Evolutionary conservation across 2,888 invertebrate species (phyloP), one percentile per base, ranked within the genome.

Genomic region (Netelia melanura): DNA sequence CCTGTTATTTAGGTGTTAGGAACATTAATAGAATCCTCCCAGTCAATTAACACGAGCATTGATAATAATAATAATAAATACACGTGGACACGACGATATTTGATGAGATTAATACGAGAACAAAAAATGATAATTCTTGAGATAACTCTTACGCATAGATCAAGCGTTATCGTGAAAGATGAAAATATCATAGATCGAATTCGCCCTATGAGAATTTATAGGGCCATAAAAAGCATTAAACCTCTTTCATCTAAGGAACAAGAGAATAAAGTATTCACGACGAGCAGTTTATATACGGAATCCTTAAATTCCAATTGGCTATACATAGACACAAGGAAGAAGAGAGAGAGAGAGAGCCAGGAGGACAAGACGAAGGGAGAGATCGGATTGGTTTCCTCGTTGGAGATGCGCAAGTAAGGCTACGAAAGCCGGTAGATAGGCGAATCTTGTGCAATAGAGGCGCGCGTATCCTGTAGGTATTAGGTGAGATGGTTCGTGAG

Each of bases 291-390:
- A 30, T 38, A 38, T 48, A 52, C 25, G 30, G 48, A 71, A 64
- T 79, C 62, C 62, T 79, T 64, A 70, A 81, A 72, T 74, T 62
- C 25, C 81, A 74, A 70, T 81, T 65, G 38, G 38, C 38, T 38
- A 6, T 38, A 38, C 38, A 38, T 38, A 38, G 38, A 38, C 38
- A 38, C 38, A 72, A 62, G 56, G 30, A 30, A 3, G 30, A 3
- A 30, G 56, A 52, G 52, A 58, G n/a, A 10, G 17, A 2, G 30
- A 25, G 43, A 17, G 23, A 6, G 21, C 8, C 11, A 67, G 38
- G 6, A 6, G 38, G 38, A 38, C 38, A 6, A 38, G 38, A 38
- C 6, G 38, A 6, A 6, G 38, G 38, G 38, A 6, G 38, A 38
- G 38, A 38, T 38, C 38, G 38, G 44, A 64, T 72, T 77, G 21